These are phyloP conservation scores for Hydrotaea cyrtoneurina DNA, from an alignment of 2,888 invertebrate species.

Conservation along the genomic window DNA sequence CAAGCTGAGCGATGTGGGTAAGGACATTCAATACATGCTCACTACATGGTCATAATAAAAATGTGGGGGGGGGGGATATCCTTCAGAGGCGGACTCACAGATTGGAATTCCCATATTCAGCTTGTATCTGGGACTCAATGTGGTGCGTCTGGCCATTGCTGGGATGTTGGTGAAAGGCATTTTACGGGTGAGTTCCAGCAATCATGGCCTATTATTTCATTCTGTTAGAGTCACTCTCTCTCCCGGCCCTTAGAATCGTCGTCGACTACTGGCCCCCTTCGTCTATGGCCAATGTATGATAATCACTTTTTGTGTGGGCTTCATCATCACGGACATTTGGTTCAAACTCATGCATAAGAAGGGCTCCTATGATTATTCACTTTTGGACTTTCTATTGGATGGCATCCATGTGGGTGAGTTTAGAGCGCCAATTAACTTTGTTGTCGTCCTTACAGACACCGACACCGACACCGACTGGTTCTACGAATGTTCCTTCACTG, in stretches of 20 bases:
- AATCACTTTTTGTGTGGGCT: background rate
- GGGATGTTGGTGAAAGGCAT: background rate
- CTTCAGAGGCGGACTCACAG: background rate
- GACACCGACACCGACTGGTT: too few relatives aligned
- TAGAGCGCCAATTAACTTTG: too few relatives aligned
- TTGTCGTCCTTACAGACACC: too few relatives aligned
- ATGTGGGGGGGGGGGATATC: too few relatives aligned
- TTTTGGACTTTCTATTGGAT: background rate
- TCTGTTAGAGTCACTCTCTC: too few relatives aligned
- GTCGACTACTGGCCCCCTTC: background rate
- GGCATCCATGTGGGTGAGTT: background rate
- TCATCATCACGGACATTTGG: background rate
- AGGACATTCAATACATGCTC: too few relatives aligned
- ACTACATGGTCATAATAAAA: too few relatives aligned
- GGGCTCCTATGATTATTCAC: background rate
- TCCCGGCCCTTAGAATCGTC: background rate
- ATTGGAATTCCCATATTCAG: background rate
- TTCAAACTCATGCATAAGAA: background rate
- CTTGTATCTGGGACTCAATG: background rate
- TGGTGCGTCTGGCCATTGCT: background rate
- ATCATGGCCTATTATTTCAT: too few relatives aligned
- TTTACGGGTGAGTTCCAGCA: background rate
- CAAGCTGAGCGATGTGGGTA: too few relatives aligned
- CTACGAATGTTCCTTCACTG: too few relatives aligned
- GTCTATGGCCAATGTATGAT: slow-evolving; percentile 15